Base-by-base conservation (phyloP, 2,888 invertebrate genomes). In the Xestoiulus laeticollis region DNA sequence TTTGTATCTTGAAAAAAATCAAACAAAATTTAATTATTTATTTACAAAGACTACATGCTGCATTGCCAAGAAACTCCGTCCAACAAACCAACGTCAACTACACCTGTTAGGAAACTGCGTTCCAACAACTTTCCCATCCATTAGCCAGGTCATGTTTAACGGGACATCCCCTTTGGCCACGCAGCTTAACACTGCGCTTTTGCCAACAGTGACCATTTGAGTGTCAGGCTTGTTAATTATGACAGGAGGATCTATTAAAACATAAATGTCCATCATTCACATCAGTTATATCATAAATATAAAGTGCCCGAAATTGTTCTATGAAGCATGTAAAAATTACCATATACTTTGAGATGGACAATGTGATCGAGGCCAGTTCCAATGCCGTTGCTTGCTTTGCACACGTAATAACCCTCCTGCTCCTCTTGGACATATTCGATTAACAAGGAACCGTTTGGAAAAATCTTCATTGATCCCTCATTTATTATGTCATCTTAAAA, bases 401-500 rank as follows among this genome's bases (percentile, higher is more conserved):
- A 92, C 87, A 92, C 90, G 89, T 92, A 92, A 89, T 91, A 91
- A 0, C 92, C 92, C 88, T 91, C 91, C 88, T 92, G 92, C 19
- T 89, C 89, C 86, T 91, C 91, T 87, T 88, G 88, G 33, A 91
- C 95, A 90, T 95, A 94, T 91, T 95, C 95, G 90, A 92, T 91
- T 33, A 90, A 89, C 87, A 92, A 90, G 10, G 91, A 91, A 8
- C 92, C 92, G 89, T 92, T 92, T 89, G 89, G 89, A 85, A n/a
- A 87, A 22, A 87, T 22, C 16, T 16, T 16, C 6, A 84, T 8
- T 14, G 43, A 48, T 8, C 30, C 84, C 0, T 26, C 84, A 32
- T 48, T 48, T 44, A 30, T 38, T 14, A 53, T n/a, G 10, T 43
- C 44, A 6, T 14, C 87, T 87, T 38, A 38, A 38, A 38, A 38